A percentile compares a stretch with the other conserved stretches of the same genome.
Evolutionary conservation across 2,888 invertebrate genomes (phyloP).

Genomic region (Erebia epiphron): DNA sequence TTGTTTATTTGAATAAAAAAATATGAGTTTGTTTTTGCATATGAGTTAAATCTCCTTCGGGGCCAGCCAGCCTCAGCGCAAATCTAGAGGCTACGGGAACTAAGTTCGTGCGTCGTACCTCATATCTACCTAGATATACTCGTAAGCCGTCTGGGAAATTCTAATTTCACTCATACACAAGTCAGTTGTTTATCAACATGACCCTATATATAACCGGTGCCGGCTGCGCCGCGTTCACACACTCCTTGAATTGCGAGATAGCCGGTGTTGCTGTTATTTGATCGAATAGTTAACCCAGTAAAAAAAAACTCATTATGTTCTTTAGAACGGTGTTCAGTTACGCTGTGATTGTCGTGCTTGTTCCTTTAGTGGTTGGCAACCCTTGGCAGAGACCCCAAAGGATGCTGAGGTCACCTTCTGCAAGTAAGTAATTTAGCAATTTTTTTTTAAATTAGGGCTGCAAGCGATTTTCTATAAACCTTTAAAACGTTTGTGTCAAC

Average conservation of each 20-base stretch:
- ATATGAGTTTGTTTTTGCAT: too few relatives aligned
- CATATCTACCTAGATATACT: background rate
- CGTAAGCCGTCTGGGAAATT: slow-evolving; percentile 7
- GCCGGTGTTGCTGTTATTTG: slow-evolving; percentile 3
- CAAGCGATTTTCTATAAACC: background rate
- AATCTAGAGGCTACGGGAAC: too few relatives aligned
- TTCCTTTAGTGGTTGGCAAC: slow-evolving; percentile 44
- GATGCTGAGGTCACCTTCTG: background rate
- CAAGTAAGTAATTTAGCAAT: background rate
- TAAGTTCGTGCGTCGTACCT: background rate
- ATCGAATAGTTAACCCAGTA: background rate
- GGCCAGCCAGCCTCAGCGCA: too few relatives aligned
- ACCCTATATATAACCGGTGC: slow-evolving; percentile 34
- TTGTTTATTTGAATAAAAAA: too few relatives aligned
- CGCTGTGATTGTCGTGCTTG: slow-evolving; percentile 48
- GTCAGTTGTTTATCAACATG: slow-evolving; percentile 35
- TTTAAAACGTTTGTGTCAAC: too few relatives aligned
- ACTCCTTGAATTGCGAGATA: slow-evolving; percentile 22
- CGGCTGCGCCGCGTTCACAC: slow-evolving; percentile 26
- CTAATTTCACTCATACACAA: slow-evolving; percentile 19
- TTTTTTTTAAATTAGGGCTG: background rate
- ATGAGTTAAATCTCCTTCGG: too few relatives aligned
- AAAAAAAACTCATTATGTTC: slow-evolving; percentile 45
- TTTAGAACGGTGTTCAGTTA: slow-evolving; percentile 52
- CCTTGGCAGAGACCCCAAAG: slow-evolving; percentile 44